Evolutionary conservation across 92 coral and sea anemone species (phyloP).

Genomic region (Parazoanthus darwini): DNA sequence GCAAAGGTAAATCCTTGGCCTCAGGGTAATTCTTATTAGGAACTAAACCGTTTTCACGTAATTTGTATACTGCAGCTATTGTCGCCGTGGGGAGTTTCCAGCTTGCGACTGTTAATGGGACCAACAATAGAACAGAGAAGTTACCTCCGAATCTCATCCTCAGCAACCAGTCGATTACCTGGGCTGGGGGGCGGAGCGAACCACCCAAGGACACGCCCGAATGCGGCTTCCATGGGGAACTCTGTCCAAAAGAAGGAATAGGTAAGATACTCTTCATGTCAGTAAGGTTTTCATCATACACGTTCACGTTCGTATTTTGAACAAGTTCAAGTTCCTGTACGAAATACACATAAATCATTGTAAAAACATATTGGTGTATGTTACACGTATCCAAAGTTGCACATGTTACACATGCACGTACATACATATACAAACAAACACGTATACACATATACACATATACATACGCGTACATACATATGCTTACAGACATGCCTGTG

Average conservation of each 20-base stretch:
- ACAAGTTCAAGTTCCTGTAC: too few species aligned
- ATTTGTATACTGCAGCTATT: conserved; percentile 27
- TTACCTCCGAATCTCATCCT: conserved; percentile 60
- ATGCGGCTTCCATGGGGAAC: conserved; percentile 82
- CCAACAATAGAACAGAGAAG: conserved; percentile 42
- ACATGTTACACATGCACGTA: too few species aligned
- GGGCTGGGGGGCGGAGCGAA: conserved; percentile 61
- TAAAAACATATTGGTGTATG: too few species aligned
- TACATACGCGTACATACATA: too few species aligned
- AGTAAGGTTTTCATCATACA: background rate
- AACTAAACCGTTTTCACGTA: background rate
- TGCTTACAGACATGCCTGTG: too few species aligned
- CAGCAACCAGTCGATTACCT: conserved; percentile 56
- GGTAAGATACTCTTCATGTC: background rate
- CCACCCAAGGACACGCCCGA: conserved; percentile 79
- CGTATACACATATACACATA: too few species aligned
- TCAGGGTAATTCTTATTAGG: background rate
- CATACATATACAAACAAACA: too few species aligned
- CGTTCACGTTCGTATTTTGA: background rate
- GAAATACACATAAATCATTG: too few species aligned
- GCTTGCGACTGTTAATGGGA: conserved; percentile 43
- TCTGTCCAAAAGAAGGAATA: conserved; percentile 51
- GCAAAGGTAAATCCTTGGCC: background rate
- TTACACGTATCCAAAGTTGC: background rate
- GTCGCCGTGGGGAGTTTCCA: conserved; percentile 67